A percentile compares a stretch with the other conserved stretches of the same genome.
Conservation (phyloP, 2,797 vertebrate genomes). For the Hafferia zeledoni region DNA sequence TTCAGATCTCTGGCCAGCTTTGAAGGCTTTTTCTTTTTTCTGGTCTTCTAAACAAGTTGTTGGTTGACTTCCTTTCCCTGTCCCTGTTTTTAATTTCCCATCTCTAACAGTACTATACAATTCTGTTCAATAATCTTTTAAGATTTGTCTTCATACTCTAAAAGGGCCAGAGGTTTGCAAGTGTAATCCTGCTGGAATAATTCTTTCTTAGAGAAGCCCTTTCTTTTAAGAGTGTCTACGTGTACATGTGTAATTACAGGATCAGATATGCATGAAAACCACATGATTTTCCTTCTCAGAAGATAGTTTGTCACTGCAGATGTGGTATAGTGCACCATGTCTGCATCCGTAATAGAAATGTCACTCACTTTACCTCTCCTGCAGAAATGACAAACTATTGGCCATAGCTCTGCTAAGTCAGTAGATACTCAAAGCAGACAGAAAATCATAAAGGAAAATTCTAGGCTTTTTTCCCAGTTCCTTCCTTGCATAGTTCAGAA, state of each 20-base stretch:
- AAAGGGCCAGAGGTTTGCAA: neutral
- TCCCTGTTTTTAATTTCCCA: neutral
- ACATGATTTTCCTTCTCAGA: conserved; percentile 30
- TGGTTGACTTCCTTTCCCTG: neutral
- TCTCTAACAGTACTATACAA: neutral
- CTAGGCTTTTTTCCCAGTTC: neutral
- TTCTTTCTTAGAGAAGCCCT: neutral
- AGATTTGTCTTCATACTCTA: neutral
- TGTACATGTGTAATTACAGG: neutral
- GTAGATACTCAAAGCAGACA: neutral
- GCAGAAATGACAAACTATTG: neutral
- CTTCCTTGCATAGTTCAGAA: neutral
- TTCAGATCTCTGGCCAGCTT: neutral
- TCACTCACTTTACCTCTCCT: neutral
- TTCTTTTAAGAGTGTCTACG: neutral
- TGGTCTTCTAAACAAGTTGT: neutral
- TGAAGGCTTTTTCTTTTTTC: neutral
- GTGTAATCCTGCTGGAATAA: neutral
- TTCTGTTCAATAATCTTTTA: neutral
- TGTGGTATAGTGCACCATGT: neutral
- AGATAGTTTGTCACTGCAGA: conserved; percentile 37
- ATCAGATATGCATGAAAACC: conserved; percentile 25
- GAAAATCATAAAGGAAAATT: neutral
- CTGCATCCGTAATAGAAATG: conserved; percentile 61
- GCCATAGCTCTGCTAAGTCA: neutral